phyloP scores from a whole-genome alignment of 2,888 invertebrate species.

The Tachina grossa region DNA sequence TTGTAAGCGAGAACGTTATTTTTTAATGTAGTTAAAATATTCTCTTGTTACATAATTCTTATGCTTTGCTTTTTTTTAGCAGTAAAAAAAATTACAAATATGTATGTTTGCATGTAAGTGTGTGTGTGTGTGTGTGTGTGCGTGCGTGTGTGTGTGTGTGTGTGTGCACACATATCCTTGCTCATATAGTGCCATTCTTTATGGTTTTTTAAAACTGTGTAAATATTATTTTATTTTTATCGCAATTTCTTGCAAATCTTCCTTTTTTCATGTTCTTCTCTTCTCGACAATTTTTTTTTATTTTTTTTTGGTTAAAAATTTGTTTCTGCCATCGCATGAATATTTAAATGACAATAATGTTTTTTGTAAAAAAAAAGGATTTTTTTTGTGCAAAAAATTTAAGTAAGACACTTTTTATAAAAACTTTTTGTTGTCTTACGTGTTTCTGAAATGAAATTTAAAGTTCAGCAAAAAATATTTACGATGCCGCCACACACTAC shows the following conservation, averaged over 20 bases:
- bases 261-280: not conserved
- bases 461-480: too few species aligned
- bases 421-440: too few species aligned
- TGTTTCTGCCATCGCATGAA: not conserved
- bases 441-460: too few species aligned
- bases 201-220: constrained; percentile 44
- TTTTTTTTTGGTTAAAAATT: not conserved
- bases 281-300: not conserved
- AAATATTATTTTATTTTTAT: not conserved
- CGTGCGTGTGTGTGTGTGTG: too few species aligned
- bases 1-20: not conserved
- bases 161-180: not conserved
- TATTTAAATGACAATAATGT: not conserved
- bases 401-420: too few species aligned
- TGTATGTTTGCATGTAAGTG: not conserved
- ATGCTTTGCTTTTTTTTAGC: not conserved
- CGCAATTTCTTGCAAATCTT: not conserved
- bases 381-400: too few species aligned
- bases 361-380: too few species aligned
- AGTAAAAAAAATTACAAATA: not conserved
- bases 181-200: constrained; percentile 20
- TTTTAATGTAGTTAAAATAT: not conserved
- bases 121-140: not conserved
- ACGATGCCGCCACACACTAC: too few species aligned
- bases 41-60: not conserved